phyloP scores from a whole-genome alignment of 1,140 invertebrate genomes.

The Drosophila pseudoananassae region DNA sequence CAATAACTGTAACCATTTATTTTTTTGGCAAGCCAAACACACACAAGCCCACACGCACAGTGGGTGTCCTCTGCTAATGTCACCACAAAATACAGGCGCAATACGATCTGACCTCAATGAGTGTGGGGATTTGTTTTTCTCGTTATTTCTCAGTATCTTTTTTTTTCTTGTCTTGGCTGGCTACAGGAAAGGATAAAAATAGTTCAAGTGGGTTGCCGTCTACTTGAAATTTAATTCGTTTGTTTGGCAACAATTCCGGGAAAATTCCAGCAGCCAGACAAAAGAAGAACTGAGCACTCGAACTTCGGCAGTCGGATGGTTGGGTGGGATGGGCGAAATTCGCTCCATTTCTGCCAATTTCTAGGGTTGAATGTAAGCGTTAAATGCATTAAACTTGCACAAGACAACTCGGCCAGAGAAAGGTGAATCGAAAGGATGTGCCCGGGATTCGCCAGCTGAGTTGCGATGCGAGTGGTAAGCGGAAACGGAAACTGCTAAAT shows the following conservation, averaged over 20 bases:
- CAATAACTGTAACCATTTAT: slow-evolving; percentile 62
- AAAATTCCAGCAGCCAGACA: slow-evolving; percentile 41
- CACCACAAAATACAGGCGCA: slow-evolving; percentile 56
- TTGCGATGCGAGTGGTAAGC: slow-evolving; percentile 51
- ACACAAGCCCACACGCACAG: slow-evolving; percentile 33
- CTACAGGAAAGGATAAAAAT: slow-evolving; percentile 33
- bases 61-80: slow-evolving; percentile 59
- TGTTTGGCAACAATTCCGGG: slow-evolving; percentile 46
- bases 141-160: background rate
- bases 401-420: slow-evolving; percentile 32
- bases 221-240: slow-evolving; percentile 56
- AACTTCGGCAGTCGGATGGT: slow-evolving; percentile 38
- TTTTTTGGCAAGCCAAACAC: slow-evolving; percentile 47
- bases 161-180: background rate
- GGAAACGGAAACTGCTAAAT: slow-evolving; percentile 80
- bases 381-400: slow-evolving; percentile 81
- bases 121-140: slow-evolving; percentile 36
- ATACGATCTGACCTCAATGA: slow-evolving; percentile 62
- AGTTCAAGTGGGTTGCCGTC: slow-evolving; percentile 41
- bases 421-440: slow-evolving; percentile 50
- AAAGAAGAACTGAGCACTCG: slow-evolving; percentile 2
- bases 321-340: slow-evolving; percentile 4
- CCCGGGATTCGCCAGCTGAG: slow-evolving; percentile 52
- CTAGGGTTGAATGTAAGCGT: slow-evolving; percentile 66
- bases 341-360: slow-evolving; percentile 64